Percentiles rank a stretch among this genome's conserved stretches.
Conservation (phyloP, 2,888 invertebrate species). For the Amblyjoppa proteus region DNA sequence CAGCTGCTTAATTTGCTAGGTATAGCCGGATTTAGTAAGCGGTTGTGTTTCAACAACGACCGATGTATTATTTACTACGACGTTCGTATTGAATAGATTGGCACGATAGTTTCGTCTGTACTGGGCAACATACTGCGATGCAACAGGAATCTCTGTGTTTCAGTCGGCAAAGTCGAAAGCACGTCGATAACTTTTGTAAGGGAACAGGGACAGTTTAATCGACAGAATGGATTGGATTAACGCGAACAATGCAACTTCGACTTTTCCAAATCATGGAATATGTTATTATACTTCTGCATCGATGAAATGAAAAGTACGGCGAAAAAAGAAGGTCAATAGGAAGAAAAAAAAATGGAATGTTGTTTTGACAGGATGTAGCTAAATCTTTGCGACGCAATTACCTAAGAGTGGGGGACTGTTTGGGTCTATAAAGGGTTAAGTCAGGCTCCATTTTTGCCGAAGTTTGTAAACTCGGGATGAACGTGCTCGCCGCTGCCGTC, state of each 20-base stretch:
- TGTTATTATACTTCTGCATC: background rate
- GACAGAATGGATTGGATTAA: background rate
- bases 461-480: background rate
- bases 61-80: background rate
- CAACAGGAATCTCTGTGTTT: conserved; percentile 18
- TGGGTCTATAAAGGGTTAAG: background rate
- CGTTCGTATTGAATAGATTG: background rate
- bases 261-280: background rate
- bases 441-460: background rate
- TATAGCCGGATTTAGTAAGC: background rate
- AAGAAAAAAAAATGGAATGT: background rate
- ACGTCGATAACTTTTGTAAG: background rate
- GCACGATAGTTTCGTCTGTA: conserved; percentile 19
- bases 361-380: background rate
- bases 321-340: background rate
- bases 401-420: background rate
- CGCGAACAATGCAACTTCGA: background rate
- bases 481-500: background rate
- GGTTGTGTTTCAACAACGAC: conserved; percentile 14
- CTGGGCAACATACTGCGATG: background rate
- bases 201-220: background rate
- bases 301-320: background rate
- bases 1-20: conserved; percentile 32
- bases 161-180: background rate
- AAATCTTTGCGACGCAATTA: background rate